Evolutionary conservation across 2,113 vertebrate species (phyloP).

Genomic region (Archocentrus centrarchus): DNA sequence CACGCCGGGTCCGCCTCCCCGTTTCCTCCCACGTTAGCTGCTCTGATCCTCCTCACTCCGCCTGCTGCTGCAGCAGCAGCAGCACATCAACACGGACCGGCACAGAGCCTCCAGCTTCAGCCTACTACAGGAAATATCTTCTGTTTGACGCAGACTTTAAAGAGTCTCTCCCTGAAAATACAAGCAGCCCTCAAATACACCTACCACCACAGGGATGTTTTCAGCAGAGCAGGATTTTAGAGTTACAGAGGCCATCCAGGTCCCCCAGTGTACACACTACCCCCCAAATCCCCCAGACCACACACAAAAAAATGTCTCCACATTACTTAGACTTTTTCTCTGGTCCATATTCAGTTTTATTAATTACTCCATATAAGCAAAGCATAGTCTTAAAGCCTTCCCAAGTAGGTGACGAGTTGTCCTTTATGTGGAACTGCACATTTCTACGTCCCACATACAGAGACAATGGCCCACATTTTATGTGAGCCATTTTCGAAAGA

Average conservation of each 20-base stretch:
- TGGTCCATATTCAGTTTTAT: background rate
- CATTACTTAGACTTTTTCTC: background rate
- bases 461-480: background rate
- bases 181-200: background rate
- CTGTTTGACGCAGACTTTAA: background rate
- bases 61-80: background rate
- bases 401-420: background rate
- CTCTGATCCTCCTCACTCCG: background rate
- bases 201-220: background rate
- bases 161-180: background rate
- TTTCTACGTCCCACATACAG: background rate
- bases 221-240: background rate
- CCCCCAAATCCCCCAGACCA: background rate
- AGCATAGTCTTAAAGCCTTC: background rate
- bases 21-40: conserved; percentile 43
- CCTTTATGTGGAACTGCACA: background rate
- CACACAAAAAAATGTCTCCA: background rate
- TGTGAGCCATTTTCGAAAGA: background rate
- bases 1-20: conserved; percentile 46
- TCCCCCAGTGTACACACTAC: background rate
- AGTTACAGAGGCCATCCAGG: background rate
- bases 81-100: background rate
- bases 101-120: background rate
- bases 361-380: background rate
- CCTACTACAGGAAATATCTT: background rate